phyloP scores from a whole-genome alignment of 2,888 invertebrate genomes.

The Clitarchus hookeri region DNA sequence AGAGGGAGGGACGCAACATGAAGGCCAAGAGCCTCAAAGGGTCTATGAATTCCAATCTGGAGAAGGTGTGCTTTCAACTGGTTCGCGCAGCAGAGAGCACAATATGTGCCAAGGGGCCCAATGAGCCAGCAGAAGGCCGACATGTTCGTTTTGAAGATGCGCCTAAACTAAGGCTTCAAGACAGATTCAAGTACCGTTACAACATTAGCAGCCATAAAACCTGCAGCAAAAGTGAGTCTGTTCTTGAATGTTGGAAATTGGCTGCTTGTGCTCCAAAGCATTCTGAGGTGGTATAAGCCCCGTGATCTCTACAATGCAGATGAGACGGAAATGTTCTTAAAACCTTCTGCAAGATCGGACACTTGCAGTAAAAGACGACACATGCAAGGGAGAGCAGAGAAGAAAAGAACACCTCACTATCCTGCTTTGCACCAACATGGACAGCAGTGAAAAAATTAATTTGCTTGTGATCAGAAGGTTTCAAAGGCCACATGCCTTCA shows the following conservation, averaged over 20 bases:
- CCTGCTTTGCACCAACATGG: background rate
- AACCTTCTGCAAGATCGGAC: background rate
- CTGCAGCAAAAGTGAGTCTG: background rate
- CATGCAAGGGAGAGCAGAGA: background rate
- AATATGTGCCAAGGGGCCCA: background rate
- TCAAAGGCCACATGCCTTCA: background rate
- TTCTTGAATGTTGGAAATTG: background rate
- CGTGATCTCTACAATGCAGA: background rate
- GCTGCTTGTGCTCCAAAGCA: background rate
- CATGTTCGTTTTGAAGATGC: background rate
- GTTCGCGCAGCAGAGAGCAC: background rate
- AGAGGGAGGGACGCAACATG: too few relatives aligned
- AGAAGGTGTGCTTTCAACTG: background rate
- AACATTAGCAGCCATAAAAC: background rate
- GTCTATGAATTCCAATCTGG: background rate
- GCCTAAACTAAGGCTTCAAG: background rate
- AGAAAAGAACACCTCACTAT: background rate
- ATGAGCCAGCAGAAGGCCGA: background rate
- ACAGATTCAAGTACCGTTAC: background rate
- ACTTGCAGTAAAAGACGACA: background rate
- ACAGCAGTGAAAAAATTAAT: background rate
- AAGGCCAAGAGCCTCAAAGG: background rate
- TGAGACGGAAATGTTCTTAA: background rate
- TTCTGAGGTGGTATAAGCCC: background rate
- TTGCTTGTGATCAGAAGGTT: background rate